Evolutionary conservation across 2,797 vertebrate species (phyloP).

Genomic region (Eurystomus glaucurus): DNA sequence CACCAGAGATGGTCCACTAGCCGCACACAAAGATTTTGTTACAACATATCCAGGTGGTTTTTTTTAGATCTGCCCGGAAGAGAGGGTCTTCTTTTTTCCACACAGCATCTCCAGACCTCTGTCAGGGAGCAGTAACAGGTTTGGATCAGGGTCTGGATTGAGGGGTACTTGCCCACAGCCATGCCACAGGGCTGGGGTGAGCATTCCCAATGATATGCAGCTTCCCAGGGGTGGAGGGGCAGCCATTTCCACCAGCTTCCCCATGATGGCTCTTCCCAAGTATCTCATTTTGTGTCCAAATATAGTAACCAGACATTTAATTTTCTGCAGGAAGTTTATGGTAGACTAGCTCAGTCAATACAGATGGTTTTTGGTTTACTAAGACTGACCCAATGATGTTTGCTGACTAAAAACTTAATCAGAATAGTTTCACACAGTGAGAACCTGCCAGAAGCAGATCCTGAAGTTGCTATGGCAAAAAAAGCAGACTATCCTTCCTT

Average conservation of each 20-base stretch:
- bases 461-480: background rate
- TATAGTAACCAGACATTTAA: background rate
- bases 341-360: accelerated
- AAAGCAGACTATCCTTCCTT: background rate
- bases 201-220: accelerated
- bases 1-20: background rate
- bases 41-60: accelerated
- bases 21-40: background rate
- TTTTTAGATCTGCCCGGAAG: background rate
- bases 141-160: background rate
- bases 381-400: background rate
- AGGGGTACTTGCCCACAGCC: background rate
- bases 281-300: background rate
- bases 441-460: background rate
- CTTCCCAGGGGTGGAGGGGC: background rate
- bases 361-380: background rate
- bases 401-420: background rate
- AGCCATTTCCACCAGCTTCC: background rate
- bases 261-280: background rate
- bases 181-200: accelerated
- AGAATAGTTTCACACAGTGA: background rate
- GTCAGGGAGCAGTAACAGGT: background rate
- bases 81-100: background rate
- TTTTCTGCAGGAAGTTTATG: background rate
- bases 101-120: background rate